phyloP scores from a whole-genome alignment of 2,888 invertebrate genomes.

The Cancer borealis region DNA sequence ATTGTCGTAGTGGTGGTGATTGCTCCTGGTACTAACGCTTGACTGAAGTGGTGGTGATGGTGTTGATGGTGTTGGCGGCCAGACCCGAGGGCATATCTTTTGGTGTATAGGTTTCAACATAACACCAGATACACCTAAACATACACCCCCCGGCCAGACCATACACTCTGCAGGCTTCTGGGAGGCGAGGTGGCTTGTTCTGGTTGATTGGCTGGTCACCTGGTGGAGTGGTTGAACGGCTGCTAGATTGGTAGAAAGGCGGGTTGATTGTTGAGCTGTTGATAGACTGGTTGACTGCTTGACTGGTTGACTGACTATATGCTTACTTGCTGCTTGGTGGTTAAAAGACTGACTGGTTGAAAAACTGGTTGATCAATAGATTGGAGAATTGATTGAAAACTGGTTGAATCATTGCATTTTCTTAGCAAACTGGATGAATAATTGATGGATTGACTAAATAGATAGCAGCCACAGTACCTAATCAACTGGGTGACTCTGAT shows the following conservation, averaged over 20 bases:
- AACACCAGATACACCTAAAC: slow-evolving; percentile 74
- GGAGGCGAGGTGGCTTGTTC: not conserved
- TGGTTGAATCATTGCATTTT: too few relatives aligned
- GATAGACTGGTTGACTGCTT: slow-evolving; percentile 10
- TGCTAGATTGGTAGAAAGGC: not conserved
- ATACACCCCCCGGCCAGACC: slow-evolving; percentile 66
- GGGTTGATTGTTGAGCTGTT: not conserved
- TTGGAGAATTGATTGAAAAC: too few relatives aligned
- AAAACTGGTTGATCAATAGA: not conserved
- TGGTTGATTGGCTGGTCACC: not conserved
- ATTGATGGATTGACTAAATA: not conserved
- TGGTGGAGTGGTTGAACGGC: not conserved
- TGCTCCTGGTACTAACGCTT: not conserved
- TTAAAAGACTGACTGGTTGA: not conserved
- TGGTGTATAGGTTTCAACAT: slow-evolving; percentile 72
- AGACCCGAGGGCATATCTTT: slow-evolving; percentile 74
- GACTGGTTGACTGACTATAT: slow-evolving; percentile 3
- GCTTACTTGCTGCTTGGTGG: not conserved
- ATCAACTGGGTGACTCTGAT: not conserved
- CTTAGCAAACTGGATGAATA: too few relatives aligned
- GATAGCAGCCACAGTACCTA: not conserved
- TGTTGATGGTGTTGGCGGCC: not conserved
- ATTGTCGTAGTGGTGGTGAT: not conserved
- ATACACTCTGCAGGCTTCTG: not conserved
- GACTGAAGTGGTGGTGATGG: not conserved